Evolutionary conservation across 1,140 invertebrate genomes (phyloP), one percentile per base, ranked within the genome.

Genomic region (Zaprionus gabonicus): DNA sequence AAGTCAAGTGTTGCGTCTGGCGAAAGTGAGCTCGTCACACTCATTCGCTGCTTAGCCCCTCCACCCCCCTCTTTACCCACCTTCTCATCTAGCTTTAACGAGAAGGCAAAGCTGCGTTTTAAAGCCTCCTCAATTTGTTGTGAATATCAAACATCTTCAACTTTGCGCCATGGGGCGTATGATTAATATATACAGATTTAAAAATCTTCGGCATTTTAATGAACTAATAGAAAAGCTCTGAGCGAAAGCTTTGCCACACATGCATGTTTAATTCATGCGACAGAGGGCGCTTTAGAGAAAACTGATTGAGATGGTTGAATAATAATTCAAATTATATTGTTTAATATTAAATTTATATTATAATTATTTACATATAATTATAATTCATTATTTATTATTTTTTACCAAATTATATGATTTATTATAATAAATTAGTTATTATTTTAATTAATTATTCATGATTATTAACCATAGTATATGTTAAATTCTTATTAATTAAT

Each of bases 1-100:
- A 71, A 71, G 58, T 75, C 72, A 75, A 75, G 72, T 75, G 67
- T 62, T 56, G 58, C 44, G 72, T 71, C 72, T 71, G 59, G 53
- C 67, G 67, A 75, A 75, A 75, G 72, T 75, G 59, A 71, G 34
- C 25, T 41, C 15, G 1, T n/a, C 7, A 20, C 63, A 65, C 41
- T 46, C n/a, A 7, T 17, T 46, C n/a, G 1, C 7, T 17, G n/a
- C 41, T 41, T 2, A 4, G 3, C 41, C 1, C 3, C 4, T n/a
- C n/a, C n/a, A n/a, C 4, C 7, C 7, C 0, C 28, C 7, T 1
- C 28, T 31, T 7, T 7, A 0, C 41, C 41, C 41, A 6, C 7
- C 38, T 23, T 1, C 15, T 2, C 38, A 41, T 0, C 1, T 5
- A 17, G 41, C 41, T 46, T 46, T 23, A 23, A 23, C 23, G 23